phyloP scores from a whole-genome alignment of 1,140 invertebrate species.

The Pollicipes pollicipes region DNA sequence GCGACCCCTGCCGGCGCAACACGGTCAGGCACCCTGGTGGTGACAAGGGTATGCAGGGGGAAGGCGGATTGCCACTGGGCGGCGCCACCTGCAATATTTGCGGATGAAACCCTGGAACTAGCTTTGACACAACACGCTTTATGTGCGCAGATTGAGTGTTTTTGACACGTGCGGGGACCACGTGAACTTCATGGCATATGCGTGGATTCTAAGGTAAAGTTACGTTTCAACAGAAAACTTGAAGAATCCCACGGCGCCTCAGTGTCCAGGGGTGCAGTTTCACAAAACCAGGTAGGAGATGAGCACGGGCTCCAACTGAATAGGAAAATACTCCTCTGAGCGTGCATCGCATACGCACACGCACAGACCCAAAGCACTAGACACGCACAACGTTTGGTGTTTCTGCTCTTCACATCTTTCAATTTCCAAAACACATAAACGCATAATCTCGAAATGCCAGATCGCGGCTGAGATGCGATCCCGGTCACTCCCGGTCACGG shows the following conservation, averaged over 20 bases:
- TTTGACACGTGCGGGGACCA: not conserved
- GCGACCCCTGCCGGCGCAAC: not conserved
- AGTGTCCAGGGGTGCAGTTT: too few relatives aligned
- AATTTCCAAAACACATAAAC: too few relatives aligned
- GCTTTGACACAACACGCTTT: too few relatives aligned
- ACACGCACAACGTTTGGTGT: not conserved
- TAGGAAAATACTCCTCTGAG: too few relatives aligned
- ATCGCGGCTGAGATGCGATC: not conserved
- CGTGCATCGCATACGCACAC: not conserved
- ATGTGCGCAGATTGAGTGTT: too few relatives aligned
- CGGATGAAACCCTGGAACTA: too few relatives aligned
- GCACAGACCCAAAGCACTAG: not conserved
- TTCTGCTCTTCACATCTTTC: too few relatives aligned
- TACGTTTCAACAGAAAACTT: too few relatives aligned
- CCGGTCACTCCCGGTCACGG: not conserved
- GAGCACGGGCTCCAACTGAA: too few relatives aligned
- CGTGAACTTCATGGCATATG: not conserved
- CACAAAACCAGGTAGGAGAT: too few relatives aligned
- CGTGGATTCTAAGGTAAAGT: too few relatives aligned
- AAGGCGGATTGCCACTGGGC: not conserved
- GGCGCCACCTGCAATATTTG: not conserved
- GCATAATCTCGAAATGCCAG: not conserved
- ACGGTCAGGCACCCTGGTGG: not conserved
- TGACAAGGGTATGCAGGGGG: not conserved
- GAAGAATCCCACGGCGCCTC: too few relatives aligned